These are phyloP conservation scores for Pseudomyrmex sp. DNA, from an alignment of 1,140 invertebrate species.

Conservation along the genomic window DNA sequence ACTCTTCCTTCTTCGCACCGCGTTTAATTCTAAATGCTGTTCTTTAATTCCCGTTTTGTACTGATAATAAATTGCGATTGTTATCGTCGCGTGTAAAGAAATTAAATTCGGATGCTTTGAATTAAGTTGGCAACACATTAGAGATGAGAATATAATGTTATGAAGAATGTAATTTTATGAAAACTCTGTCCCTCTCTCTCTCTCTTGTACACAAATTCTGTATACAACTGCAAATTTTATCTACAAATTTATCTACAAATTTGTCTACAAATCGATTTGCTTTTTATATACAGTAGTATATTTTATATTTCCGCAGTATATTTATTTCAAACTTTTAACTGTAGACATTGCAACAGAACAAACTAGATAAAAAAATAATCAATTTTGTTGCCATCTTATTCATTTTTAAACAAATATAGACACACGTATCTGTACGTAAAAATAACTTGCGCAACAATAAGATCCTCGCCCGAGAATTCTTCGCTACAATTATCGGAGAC, in stretches of 20 bases:
- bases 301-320: too few species aligned
- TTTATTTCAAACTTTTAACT: background rate
- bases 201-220: too few species aligned
- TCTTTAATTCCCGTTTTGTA: slow-evolving; percentile 9
- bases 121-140: background rate
- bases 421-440: too few species aligned
- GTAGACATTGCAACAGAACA: background rate
- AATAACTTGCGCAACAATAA: background rate
- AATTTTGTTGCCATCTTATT: background rate
- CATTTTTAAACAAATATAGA: background rate
- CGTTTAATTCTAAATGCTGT: background rate
- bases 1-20: background rate
- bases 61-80: background rate
- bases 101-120: background rate
- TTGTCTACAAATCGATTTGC: background rate
- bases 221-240: too few species aligned
- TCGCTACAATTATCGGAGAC: background rate
- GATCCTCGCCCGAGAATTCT: background rate
- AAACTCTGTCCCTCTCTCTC: background rate
- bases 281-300: background rate
- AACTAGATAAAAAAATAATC: background rate
- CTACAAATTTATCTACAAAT: too few species aligned
- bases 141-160: background rate
- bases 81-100: background rate
- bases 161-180: too few species aligned